Base-by-base conservation (phyloP, 1,140 invertebrate species). In the Propsilocerus akamusi region DNA sequence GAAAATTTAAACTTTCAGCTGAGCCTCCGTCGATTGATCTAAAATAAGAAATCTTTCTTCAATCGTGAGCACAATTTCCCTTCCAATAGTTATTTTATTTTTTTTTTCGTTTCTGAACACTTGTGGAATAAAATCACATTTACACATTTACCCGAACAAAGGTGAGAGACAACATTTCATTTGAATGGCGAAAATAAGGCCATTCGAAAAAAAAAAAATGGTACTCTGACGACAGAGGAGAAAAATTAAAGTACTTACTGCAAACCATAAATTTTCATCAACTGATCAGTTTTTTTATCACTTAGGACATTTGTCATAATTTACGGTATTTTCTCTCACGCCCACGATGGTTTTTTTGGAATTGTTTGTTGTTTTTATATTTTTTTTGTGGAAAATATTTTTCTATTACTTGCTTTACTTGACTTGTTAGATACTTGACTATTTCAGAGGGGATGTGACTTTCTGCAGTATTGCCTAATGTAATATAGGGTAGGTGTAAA, bases 231-330 rank as follows among this genome's bases (percentile, higher is more conserved):
- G 17, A 41, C 34, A 41, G n/a, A n/a, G n/a, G n/a, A n/a, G n/a
- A n/a, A n/a, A n/a, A n/a, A n/a, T n/a, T n/a, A n/a, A 22, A 41
- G 17, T 41, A 41, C 34, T 41, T 20, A 41, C 34, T 41, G 34
- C 17, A 41, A 41, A 41, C 34, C 34, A 41, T 41, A 41, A 22
- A 41, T 41, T 41, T 41, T 41, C 34, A 41, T 41, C 34, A 41
- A 41, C 17, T 41, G 34, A 41, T 41, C 34, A 41, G 34, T 41
- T 41, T 41, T 41, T 20, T 41, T 41, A 41, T 41, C 34, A 41
- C 22, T 41, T 41, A 41, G 22, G 34, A 41, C 34, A 41, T 41
- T 41, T 41, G 34, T 41, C 34, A 41, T 41, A 41, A 20, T 17
- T 41, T 41, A n/a, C n/a, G n/a, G n/a, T n/a, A n/a, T n/a, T n/a